Conservation (phyloP, 2,888 invertebrate species). For the Minunthozetes semirufus region DNA sequence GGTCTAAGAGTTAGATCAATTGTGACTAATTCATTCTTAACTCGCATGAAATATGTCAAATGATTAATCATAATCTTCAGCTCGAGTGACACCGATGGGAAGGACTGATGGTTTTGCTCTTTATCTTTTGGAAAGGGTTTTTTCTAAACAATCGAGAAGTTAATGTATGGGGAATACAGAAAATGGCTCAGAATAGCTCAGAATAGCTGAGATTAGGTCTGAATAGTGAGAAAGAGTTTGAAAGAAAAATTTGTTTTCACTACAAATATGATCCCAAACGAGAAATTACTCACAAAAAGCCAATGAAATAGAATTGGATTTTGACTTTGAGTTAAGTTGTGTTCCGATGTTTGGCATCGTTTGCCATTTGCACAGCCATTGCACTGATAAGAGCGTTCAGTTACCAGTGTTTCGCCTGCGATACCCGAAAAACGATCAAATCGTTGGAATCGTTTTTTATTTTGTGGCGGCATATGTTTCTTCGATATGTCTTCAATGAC, state of each 20-base stretch:
- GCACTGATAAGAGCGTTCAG: not conserved
- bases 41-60: too few relatives aligned
- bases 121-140: not conserved
- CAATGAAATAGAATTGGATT: slow-evolving; percentile 7
- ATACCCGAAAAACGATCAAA: not conserved
- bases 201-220: not conserved
- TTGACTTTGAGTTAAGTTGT: not conserved
- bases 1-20: too few relatives aligned
- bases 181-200: too few relatives aligned
- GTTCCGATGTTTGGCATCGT: not conserved
- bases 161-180: not conserved
- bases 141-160: slow-evolving; percentile 6
- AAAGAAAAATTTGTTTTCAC: not conserved
- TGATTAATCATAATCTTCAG: too few relatives aligned
- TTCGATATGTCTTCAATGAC: not conserved
- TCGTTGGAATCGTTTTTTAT: slow-evolving; percentile 2
- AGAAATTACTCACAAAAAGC: slow-evolving; percentile 14
- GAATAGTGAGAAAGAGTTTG: not conserved
- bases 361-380: not conserved
- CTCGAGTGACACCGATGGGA: too few relatives aligned
- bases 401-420: not conserved
- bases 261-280: slow-evolving; percentile 21
- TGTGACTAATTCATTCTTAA: too few relatives aligned
- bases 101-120: not conserved
- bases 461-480: slow-evolving; percentile 15